phyloP scores from a whole-genome alignment of 1,140 invertebrate species.

The Rhizoglyphus robini region DNA sequence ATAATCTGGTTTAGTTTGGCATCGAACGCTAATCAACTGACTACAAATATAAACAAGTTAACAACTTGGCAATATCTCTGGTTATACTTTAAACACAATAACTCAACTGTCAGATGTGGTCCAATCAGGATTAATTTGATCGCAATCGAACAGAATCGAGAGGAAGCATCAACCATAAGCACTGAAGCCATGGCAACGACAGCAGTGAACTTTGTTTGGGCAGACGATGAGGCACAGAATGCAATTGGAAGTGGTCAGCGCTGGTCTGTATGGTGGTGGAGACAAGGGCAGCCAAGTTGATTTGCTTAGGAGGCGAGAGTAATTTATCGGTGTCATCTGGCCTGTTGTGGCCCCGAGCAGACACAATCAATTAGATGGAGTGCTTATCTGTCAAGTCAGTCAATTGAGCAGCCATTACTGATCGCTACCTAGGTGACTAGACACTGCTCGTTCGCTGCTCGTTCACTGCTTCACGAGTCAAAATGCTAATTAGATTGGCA shows the following conservation, averaged over 20 bases:
- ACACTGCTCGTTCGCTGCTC: background rate
- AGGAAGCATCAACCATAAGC: background rate
- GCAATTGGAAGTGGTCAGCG: no score
- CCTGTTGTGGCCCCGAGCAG: conserved; percentile 10
- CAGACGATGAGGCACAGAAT: no score
- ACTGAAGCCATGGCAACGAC: background rate
- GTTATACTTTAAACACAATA: no score
- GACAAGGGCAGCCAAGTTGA: background rate
- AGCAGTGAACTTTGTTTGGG: no score
- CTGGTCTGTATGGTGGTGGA: no score
- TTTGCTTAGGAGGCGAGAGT: background rate
- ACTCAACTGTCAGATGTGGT: no score
- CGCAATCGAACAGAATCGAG: no score
- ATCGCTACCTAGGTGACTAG: conserved; percentile 1
- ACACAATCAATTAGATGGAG: conserved; percentile 14
- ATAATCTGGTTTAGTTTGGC: background rate
- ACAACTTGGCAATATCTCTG: no score
- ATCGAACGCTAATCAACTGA: no score
- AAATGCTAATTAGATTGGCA: conserved; percentile 15
- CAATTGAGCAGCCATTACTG: conserved; percentile 8
- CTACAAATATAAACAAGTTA: no score
- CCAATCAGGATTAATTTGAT: no score
- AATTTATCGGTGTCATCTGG: conserved; percentile 15
- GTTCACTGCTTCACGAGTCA: background rate
- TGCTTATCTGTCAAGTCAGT: conserved; percentile 9